A percentile compares a stretch with the other conserved stretches of the same genome.
Evolutionary conservation across 1,140 invertebrate genomes (phyloP).

Genomic region (Pogonus chalceus): DNA sequence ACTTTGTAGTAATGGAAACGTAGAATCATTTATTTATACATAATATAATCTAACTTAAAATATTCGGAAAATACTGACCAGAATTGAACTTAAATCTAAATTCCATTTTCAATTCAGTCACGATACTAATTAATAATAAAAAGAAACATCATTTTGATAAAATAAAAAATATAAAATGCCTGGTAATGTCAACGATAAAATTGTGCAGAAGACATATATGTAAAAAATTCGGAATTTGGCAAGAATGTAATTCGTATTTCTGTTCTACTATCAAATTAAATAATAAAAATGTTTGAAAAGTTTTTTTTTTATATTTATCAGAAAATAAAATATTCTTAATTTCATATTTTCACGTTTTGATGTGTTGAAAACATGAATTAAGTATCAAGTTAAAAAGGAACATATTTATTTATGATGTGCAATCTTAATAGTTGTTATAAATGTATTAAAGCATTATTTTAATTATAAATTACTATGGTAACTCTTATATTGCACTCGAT

Average conservation of each 20-base stretch:
- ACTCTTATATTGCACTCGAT: conserved; percentile 2
- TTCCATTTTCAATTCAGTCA: conserved; percentile 4
- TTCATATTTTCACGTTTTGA: neutral
- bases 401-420: neutral
- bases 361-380: too few species aligned
- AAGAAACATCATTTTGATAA: too few species aligned
- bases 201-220: neutral
- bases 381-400: neutral
- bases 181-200: neutral
- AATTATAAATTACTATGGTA: neutral
- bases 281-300: neutral
- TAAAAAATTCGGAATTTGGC: neutral
- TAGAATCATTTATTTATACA: neutral
- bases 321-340: neutral
- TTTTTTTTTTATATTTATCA: neutral
- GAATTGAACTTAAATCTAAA: conserved; percentile 3
- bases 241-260: neutral
- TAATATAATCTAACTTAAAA: neutral
- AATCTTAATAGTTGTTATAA: neutral
- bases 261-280: neutral
- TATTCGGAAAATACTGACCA: neutral
- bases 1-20: neutral
- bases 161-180: neutral
- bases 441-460: neutral
- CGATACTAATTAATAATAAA: too few species aligned